Evolutionary conservation across 2,888 invertebrate genomes (phyloP).

Genomic region (Pantelozetes paolii): DNA sequence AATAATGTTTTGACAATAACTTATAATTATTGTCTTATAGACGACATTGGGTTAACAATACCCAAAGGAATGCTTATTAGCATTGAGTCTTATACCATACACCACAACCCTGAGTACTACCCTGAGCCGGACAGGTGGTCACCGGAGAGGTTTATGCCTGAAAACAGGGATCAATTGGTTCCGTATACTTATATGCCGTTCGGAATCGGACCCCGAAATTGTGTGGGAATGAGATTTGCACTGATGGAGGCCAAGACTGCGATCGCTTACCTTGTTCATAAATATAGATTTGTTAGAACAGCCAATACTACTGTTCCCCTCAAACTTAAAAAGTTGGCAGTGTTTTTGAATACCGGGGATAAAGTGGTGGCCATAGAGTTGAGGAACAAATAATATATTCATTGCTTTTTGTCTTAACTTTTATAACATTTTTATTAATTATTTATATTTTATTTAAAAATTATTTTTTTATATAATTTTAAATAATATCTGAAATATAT

Average conservation of each 20-base stretch:
- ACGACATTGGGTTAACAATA: constrained; percentile 42
- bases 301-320: not conserved
- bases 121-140: constrained; percentile 44
- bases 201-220: constrained; percentile 46
- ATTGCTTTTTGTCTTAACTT: too few relatives aligned
- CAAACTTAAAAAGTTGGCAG: not conserved
- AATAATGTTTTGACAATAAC: not conserved
- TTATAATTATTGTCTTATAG: not conserved
- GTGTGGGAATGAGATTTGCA: constrained; percentile 47
- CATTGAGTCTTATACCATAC: constrained; percentile 43
- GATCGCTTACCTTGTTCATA: constrained; percentile 41
- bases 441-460: too few relatives aligned
- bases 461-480: too few relatives aligned
- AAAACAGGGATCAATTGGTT: constrained; percentile 43
- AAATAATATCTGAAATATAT: too few relatives aligned
- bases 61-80: constrained; percentile 43
- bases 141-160: constrained; percentile 46
- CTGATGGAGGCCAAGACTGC: constrained; percentile 45
- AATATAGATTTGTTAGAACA: constrained; percentile 40
- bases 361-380: too few relatives aligned
- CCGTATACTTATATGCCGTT: constrained; percentile 45
- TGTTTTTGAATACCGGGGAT: not conserved
- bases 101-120: constrained; percentile 43
- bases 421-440: too few relatives aligned
- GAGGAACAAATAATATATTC: too few relatives aligned